Percentiles rank a stretch among this genome's conserved stretches.
phyloP scores from a whole-genome alignment of 2,113 vertebrate genomes.

The Tachuris rubrigastra region DNA sequence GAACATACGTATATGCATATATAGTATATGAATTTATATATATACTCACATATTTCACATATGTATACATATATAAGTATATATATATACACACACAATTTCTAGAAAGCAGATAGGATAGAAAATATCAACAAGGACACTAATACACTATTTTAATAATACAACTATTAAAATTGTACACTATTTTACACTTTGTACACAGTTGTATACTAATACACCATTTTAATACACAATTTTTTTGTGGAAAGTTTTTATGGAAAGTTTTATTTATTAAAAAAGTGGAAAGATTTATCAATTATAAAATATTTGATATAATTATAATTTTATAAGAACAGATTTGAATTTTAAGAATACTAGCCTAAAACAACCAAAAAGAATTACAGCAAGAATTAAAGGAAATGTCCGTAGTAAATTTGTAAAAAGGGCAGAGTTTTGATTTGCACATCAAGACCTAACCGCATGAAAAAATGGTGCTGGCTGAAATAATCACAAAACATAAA shows the following conservation, averaged over 20 bases:
- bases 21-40: background rate
- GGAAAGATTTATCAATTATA: background rate
- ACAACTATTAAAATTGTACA: no score
- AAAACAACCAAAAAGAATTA: rapidly evolving
- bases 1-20: no score
- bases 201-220: background rate
- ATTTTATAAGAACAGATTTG: background rate
- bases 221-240: no score
- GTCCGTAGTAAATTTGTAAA: background rate
- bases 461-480: background rate
- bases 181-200: no score
- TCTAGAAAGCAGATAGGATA: background rate
- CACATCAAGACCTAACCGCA: background rate
- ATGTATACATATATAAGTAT: background rate
- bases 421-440: background rate
- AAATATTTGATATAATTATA: background rate
- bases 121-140: background rate
- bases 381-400: background rate
- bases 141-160: background rate
- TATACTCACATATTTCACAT: rapidly evolving
- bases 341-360: background rate
- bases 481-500: background rate
- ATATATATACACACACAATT: rapidly evolving
- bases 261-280: background rate
- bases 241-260: background rate